Evolutionary conservation across 1,140 invertebrate genomes (phyloP), one percentile per base, ranked within the genome.

Genomic region (Drosophila serrata): DNA sequence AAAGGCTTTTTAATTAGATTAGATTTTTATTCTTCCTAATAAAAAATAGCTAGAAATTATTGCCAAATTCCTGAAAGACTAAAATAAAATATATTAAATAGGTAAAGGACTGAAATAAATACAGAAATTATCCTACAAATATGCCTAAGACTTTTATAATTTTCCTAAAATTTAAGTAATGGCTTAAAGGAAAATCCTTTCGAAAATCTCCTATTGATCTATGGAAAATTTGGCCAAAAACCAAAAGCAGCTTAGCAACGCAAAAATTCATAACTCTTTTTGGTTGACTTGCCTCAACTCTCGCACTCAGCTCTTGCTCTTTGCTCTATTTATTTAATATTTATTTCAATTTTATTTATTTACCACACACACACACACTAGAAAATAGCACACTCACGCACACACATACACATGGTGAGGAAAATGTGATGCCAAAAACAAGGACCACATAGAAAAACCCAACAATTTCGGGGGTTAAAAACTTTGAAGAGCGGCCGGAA

Each of bases 291-390:
- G 73, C 33, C 35, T 31, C 22, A 24, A 24, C 43, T 24, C 22
- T 15, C 13, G 15, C 19, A 24, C 43, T 46, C 22, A 24, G 12
- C 27, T 73, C 27, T 73, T 9, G 45, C 39, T 42, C 48, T n/a
- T 58, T 76, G 84, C 79, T 79, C 46, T 75, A 88, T 82, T 87
- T 88, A 88, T 88, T 74, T 87, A 79, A 82, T 87, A 88, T 82
- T 82, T 88, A 87, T 87, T 82, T 82, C 84, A 82, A 80, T 88
- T 88, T 87, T 82, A 87, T 80, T 82, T 87, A 88, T 82, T 88
- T 82, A 88, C 49, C 75, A 56, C 11, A 11, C 40, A 57, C 74
- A 73, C 45, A 60, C 62, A 57, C 45, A 60, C 58, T 60, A 60
- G 37, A 51, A 64, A 70, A 69, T 48, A n/a, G 31, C 35, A 39